Evolutionary conservation across 2,888 invertebrate species (phyloP).

Genomic region (Alloscopus bannaensis): DNA sequence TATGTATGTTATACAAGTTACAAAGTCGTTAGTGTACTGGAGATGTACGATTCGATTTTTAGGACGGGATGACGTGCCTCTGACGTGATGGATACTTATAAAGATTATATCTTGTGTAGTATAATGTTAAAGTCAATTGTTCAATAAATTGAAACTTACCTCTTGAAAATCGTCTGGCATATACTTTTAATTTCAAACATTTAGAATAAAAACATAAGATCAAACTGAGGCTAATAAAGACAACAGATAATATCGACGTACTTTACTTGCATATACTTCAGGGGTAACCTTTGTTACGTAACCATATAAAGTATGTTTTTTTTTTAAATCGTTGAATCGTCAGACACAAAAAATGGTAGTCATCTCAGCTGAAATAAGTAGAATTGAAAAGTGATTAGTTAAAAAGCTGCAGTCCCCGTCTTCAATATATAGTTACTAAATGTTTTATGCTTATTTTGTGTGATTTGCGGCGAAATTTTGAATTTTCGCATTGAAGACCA

Average conservation of each 20-base stretch:
- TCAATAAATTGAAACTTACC: slow-evolving; percentile 27
- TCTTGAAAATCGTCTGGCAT: neutral
- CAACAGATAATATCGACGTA: no score
- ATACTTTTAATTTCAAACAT: neutral
- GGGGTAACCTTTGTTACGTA: neutral
- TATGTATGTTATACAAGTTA: neutral
- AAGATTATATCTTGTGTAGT: slow-evolving; percentile 10
- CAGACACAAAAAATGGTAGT: neutral
- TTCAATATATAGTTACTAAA: no score
- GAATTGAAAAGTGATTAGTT: no score
- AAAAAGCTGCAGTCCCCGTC: no score
- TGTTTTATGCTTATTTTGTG: no score
- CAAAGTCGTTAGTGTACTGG: neutral
- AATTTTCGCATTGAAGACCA: no score
- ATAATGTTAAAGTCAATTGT: neutral
- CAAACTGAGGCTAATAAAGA: no score
- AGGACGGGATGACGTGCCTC: slow-evolving; percentile 22
- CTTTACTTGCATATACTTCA: neutral
- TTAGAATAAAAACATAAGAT: neutral
- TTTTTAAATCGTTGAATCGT: no score
- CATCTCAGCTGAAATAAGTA: no score
- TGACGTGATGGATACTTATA: slow-evolving; percentile 22
- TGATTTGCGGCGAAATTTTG: no score
- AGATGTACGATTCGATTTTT: neutral
- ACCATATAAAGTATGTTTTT: neutral